Evolutionary conservation across 2,113 vertebrate species (phyloP).

Genomic region (Chloroceryle aenea): DNA sequence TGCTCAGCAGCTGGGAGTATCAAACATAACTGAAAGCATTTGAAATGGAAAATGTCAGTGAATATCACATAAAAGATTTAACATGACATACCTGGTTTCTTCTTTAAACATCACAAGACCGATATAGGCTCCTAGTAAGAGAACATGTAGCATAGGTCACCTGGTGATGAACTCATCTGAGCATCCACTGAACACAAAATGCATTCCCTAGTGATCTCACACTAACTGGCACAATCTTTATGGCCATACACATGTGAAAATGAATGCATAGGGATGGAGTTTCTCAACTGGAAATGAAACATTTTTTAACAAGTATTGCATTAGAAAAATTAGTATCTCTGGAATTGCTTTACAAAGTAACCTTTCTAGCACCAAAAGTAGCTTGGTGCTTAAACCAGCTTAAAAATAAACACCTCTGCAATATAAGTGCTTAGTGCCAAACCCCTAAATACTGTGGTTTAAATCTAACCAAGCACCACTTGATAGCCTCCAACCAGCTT

Average conservation of each 20-base stretch:
- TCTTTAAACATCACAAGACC: neutral
- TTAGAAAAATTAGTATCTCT: accelerated
- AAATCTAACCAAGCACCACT: neutral
- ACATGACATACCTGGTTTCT: neutral
- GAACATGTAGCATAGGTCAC: neutral
- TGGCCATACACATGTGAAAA: accelerated
- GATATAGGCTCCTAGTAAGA: neutral
- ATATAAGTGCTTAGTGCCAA: accelerated
- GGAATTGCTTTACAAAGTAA: neutral
- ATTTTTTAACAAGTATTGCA: accelerated
- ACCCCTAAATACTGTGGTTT: neutral
- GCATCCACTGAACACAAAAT: neutral
- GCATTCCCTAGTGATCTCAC: neutral
- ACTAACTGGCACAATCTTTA: neutral
- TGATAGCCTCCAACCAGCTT: accelerated
- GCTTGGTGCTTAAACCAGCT: neutral
- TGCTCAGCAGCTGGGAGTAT: accelerated
- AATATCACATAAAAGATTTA: neutral
- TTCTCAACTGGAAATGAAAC: neutral
- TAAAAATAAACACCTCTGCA: neutral
- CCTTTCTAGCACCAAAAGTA: neutral
- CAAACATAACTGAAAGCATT: neutral
- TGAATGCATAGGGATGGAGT: no score
- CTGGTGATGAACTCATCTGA: neutral
- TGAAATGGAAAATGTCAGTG: neutral